Evolutionary conservation across 2,888 invertebrate species (phyloP).

Genomic region (Coelinius sp.): DNA sequence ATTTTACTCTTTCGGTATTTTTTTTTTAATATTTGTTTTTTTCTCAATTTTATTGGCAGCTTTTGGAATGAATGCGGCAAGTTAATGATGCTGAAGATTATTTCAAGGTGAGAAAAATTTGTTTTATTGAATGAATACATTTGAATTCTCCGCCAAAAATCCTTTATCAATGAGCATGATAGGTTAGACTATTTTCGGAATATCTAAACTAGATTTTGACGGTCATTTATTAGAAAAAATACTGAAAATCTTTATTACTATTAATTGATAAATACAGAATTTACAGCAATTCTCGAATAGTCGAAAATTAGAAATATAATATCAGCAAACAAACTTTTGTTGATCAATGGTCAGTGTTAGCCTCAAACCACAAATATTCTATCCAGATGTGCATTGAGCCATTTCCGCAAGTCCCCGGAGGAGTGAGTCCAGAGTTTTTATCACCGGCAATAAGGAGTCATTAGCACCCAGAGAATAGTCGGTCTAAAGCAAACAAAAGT

Average conservation of each 20-base stretch:
- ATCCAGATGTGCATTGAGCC: neutral
- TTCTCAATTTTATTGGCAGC: too few relatives aligned
- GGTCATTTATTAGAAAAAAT: too few relatives aligned
- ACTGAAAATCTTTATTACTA: too few relatives aligned
- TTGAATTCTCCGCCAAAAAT: too few relatives aligned
- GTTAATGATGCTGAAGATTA: too few relatives aligned
- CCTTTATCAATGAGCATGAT: too few relatives aligned
- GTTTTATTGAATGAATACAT: too few relatives aligned
- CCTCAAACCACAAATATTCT: neutral
- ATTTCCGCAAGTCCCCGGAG: conserved; percentile 19
- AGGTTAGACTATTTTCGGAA: too few relatives aligned
- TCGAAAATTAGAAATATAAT: neutral
- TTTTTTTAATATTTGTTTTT: neutral
- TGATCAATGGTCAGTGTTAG: neutral
- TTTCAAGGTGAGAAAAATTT: too few relatives aligned
- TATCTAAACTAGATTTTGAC: too few relatives aligned
- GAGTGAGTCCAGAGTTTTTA: conserved; percentile 3
- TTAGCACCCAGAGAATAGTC: conserved; percentile 17
- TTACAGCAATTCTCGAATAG: neutral
- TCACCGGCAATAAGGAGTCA: conserved; percentile 13
- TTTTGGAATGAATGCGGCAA: too few relatives aligned
- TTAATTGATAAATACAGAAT: neutral
- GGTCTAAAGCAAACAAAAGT: neutral
- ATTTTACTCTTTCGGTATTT: neutral
- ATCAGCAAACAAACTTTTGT: neutral